Conservation (phyloP, 2,797 vertebrate genomes). For the Sarcophilus harrisii region DNA sequence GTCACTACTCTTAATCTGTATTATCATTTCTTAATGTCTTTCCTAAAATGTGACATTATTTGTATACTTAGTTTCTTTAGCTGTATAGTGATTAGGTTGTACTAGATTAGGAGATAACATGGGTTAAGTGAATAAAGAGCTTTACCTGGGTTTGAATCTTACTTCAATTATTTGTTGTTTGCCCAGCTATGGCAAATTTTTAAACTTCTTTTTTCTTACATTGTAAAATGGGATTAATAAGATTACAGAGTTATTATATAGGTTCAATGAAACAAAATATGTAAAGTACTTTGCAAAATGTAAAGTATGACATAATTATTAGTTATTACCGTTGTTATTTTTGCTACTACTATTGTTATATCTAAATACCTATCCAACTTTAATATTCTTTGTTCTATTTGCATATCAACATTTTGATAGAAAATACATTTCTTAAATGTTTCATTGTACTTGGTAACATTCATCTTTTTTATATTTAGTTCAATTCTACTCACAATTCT, state of each 20-base stretch:
- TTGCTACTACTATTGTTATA: background rate
- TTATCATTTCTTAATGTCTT: too few species aligned
- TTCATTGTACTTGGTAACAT: background rate
- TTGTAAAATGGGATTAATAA: too few species aligned
- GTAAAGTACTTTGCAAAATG: background rate
- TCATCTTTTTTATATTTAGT: background rate
- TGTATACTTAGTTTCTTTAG: too few species aligned
- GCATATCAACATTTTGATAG: background rate
- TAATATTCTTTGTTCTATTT: background rate
- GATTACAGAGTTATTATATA: background rate
- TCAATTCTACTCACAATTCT: background rate
- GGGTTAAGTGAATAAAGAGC: too few species aligned
- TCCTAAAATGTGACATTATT: too few species aligned
- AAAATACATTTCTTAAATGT: background rate
- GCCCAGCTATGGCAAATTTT: too few species aligned
- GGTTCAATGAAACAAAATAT: background rate
- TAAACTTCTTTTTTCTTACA: too few species aligned
- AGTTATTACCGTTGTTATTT: rapidly evolving
- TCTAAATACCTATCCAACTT: background rate
- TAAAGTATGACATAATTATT: background rate
- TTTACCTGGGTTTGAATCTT: too few species aligned
- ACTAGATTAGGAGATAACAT: too few species aligned
- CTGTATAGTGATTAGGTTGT: too few species aligned
- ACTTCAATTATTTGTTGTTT: too few species aligned
- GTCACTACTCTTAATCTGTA: too few species aligned